Evolutionary conservation across 2,888 invertebrate species (phyloP).

Genomic region (Hecatera dysodea): DNA sequence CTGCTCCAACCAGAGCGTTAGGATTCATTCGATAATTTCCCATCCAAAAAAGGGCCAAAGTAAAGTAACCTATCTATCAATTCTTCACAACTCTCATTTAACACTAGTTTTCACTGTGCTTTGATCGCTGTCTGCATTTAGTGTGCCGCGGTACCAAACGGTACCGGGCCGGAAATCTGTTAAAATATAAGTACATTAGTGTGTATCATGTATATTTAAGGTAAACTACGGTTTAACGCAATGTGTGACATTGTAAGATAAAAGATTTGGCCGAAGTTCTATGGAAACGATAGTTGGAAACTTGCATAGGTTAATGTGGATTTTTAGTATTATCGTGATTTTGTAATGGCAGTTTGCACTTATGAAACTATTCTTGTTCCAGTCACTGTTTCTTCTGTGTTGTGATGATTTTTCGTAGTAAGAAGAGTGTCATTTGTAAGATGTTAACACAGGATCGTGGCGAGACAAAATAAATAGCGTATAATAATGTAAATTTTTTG

Average conservation of each 20-base stretch:
- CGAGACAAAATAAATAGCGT: neutral
- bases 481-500: neutral
- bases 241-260: conserved; percentile 78
- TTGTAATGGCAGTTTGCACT: neutral
- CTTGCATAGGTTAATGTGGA: neutral
- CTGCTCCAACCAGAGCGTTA: too few species aligned
- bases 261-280: conserved; percentile 46
- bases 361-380: conserved; percentile 6
- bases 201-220: conserved; percentile 65
- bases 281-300: conserved; percentile 36
- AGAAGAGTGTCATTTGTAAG: neutral
- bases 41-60: too few species aligned
- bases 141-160: conserved; percentile 38
- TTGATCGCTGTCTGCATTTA: conserved; percentile 68
- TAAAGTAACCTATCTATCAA: too few species aligned
- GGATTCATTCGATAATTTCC: too few species aligned
- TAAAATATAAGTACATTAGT: conserved; percentile 74
- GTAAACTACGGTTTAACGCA: conserved; percentile 70
- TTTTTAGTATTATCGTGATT: neutral
- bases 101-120: conserved; percentile 64
- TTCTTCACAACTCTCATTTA: conserved; percentile 40
- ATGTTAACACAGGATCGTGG: too few species aligned
- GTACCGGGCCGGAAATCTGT: conserved; percentile 50
- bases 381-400: neutral
- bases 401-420: neutral